Evolutionary conservation across 2,113 vertebrate genomes (phyloP).

Genomic region (Plotosus lineatus): DNA sequence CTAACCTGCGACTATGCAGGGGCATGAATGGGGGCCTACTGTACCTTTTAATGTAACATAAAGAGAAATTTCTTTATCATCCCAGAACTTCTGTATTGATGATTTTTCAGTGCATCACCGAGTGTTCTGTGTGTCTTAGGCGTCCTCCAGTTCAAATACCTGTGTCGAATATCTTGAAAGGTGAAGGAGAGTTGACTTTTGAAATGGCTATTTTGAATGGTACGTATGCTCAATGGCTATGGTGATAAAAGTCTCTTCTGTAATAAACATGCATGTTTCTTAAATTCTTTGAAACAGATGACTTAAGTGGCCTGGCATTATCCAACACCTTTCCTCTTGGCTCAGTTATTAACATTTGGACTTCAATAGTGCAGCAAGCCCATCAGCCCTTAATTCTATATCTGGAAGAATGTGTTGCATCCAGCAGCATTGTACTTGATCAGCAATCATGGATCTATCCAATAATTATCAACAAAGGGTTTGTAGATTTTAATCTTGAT

Average conservation of each 20-base stretch:
- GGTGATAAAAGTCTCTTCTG: constrained; percentile 41
- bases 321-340: constrained; percentile 68
- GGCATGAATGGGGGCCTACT: too few species aligned
- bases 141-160: constrained; percentile 53
- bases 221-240: constrained; percentile 39
- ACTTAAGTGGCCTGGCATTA: constrained; percentile 59
- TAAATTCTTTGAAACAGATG: constrained; percentile 53
- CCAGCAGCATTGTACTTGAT: constrained; percentile 53
- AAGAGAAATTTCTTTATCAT: too few species aligned
- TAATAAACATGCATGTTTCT: background rate
- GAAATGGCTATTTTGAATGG: constrained; percentile 70
- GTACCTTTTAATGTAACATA: too few species aligned
- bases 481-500: background rate
- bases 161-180: constrained; percentile 51
- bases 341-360: constrained; percentile 71
- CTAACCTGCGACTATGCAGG: too few species aligned
- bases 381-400: constrained; percentile 74
- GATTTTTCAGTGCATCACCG: background rate
- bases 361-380: constrained; percentile 65
- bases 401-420: constrained; percentile 74
- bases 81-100: too few species aligned
- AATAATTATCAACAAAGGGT: constrained; percentile 76
- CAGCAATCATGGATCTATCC: constrained; percentile 56
- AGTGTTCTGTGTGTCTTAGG: constrained; percentile 39
- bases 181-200: constrained; percentile 64